Evolutionary conservation across 2,797 vertebrate species (phyloP).

Genomic region (Hypotaenidia philippensis): DNA sequence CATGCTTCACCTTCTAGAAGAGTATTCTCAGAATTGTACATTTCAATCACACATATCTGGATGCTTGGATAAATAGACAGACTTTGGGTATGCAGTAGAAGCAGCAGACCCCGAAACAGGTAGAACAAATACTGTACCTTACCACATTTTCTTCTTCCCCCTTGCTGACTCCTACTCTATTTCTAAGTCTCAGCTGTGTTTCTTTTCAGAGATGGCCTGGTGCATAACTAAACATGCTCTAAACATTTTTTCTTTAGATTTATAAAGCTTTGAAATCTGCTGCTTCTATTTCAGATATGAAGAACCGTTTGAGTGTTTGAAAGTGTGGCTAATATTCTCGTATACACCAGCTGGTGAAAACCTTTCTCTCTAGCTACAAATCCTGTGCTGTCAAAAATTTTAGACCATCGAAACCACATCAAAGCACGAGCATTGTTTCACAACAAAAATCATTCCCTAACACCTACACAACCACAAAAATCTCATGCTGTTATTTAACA

Average conservation of each 20-base stretch:
- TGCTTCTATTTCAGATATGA: neutral
- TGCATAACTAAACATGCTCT: neutral
- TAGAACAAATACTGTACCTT: neutral
- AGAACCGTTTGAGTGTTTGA: neutral
- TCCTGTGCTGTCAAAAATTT: neutral
- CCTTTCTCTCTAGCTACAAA: neutral
- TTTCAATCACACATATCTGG: neutral
- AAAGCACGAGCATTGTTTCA: neutral
- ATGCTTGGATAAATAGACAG: neutral
- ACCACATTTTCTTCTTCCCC: neutral
- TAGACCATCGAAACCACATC: neutral
- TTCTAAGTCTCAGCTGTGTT: neutral
- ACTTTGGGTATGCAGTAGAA: neutral
- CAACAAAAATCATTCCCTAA: neutral
- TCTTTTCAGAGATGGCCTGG: neutral
- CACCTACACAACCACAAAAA: neutral
- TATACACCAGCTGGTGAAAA: neutral
- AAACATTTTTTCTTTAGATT: neutral
- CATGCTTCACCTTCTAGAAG: neutral
- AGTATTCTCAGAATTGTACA: neutral
- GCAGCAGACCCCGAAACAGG: neutral
- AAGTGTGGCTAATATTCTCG: neutral
- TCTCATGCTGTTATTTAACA: neutral
- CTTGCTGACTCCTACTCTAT: neutral
- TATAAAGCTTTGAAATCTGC: neutral